Conservation (phyloP, 2,888 invertebrate genomes). For the Gortyna flavago region DNA sequence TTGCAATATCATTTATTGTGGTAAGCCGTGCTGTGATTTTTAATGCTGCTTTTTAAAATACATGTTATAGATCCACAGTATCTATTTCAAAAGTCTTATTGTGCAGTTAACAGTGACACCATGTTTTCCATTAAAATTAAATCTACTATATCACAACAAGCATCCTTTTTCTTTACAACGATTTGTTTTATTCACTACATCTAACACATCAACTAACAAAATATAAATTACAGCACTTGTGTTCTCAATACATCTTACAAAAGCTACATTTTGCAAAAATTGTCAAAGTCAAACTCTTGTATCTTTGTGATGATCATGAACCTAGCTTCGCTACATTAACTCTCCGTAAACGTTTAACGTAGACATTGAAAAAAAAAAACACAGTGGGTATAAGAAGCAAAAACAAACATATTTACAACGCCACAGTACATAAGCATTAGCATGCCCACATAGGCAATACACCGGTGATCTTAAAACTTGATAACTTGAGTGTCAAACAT, state of each 20-base stretch:
- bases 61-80: conserved; percentile 45
- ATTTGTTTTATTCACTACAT: conserved; percentile 72
- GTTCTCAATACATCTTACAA: conserved; percentile 71
- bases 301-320: conserved; percentile 84
- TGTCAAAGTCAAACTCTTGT: conserved; percentile 90
- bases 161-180: conserved; percentile 71
- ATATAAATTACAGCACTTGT: conserved; percentile 75
- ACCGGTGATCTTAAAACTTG: conserved; percentile 77
- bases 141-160: conserved; percentile 73
- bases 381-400: conserved; percentile 84
- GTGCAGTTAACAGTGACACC: conserved; percentile 48
- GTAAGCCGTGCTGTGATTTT: conserved; percentile 64
- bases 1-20: conserved; percentile 49
- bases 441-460: conserved; percentile 86
- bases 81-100: conserved; percentile 47
- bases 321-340: conserved; percentile 83
- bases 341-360: conserved; percentile 74
- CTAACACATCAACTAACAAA: conserved; percentile 77
- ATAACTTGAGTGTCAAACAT: conserved; percentile 73
- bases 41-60: conserved; percentile 27
- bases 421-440: conserved; percentile 88
- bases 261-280: conserved; percentile 81
- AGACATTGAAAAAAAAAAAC: conserved; percentile 78
- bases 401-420: conserved; percentile 83
- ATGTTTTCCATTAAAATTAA: conserved; percentile 38